These are phyloP conservation scores for Cottus gobio DNA, from an alignment of 2,113 vertebrate genomes.

Conservation along the genomic window DNA sequence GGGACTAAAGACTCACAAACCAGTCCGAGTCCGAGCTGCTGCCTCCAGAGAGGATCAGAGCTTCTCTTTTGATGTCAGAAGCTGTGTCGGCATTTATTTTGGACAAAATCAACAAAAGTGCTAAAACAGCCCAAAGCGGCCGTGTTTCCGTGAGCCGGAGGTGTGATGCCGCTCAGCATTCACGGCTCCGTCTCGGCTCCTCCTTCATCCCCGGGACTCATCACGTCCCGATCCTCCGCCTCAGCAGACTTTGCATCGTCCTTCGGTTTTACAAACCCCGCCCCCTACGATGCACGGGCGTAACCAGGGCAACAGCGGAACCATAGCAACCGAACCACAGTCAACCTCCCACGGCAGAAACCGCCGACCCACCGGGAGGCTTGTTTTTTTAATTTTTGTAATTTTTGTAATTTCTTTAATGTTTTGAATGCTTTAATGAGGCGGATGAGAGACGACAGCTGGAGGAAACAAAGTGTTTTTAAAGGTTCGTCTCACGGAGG, in stretches of 20 bases:
- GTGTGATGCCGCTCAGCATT: constrained; percentile 7
- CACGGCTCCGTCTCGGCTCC: constrained; percentile 1
- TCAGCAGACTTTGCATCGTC: constrained; percentile 25
- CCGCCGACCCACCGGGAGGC: neutral
- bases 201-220: constrained; percentile 22
- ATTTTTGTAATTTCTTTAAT: neutral
- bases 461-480: constrained; percentile 21
- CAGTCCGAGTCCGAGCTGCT: no score
- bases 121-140: no score
- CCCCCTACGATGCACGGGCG: neutral
- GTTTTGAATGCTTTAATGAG: constrained; percentile 34
- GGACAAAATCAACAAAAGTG: neutral
- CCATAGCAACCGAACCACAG: neutral
- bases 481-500: constrained; percentile 1
- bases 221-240: constrained; percentile 14
- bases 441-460: constrained; percentile 23
- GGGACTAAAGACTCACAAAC: no score
- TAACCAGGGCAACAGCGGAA: constrained; percentile 29
- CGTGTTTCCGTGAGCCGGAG: no score
- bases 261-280: constrained; percentile 3
- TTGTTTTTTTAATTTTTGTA: no score
- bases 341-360: neutral
- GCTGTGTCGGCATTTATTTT: neutral
- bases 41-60: no score
- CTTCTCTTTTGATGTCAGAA: neutral